Percentiles rank a stretch among this genome's conserved stretches.
Evolutionary conservation across 1,140 invertebrate genomes (phyloP).

Genomic region (Apocrypta bakeri): DNA sequence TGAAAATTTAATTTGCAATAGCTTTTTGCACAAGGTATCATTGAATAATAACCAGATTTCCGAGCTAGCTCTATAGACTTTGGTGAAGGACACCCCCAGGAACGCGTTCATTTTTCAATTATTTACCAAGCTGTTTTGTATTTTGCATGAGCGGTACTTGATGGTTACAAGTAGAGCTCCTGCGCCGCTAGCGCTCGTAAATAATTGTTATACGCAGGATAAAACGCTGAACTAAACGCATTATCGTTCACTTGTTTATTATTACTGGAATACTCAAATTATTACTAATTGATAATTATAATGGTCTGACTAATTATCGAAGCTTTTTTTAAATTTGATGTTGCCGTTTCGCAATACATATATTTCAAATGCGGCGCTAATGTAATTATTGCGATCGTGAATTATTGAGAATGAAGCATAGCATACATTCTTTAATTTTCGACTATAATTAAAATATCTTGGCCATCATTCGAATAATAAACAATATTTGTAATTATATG

Average conservation of each 20-base stretch:
- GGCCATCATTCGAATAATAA: too few species aligned
- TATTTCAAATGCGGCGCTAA: too few species aligned
- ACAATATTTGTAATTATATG: too few species aligned
- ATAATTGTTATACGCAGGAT: neutral
- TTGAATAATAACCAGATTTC: neutral
- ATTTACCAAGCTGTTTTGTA: neutral
- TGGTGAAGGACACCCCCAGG: neutral
- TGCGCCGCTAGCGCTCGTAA: neutral
- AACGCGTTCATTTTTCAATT: neutral
- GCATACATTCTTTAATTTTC: too few species aligned
- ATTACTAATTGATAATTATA: conserved; percentile 12
- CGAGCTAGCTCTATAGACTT: neutral
- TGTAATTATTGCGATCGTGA: too few species aligned
- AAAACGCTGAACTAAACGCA: too few species aligned
- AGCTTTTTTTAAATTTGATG: too few species aligned
- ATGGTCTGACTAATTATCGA: too few species aligned
- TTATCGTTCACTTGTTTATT: neutral
- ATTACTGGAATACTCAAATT: neutral
- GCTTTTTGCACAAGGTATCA: neutral
- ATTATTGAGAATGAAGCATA: too few species aligned
- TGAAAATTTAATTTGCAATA: conserved; percentile 14
- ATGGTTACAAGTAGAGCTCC: neutral
- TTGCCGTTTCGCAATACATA: too few species aligned
- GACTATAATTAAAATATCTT: too few species aligned
- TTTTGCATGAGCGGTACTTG: neutral